These are phyloP conservation scores for Carduelis carduelis DNA, from an alignment of 2,797 vertebrate genomes.

Conservation along the genomic window DNA sequence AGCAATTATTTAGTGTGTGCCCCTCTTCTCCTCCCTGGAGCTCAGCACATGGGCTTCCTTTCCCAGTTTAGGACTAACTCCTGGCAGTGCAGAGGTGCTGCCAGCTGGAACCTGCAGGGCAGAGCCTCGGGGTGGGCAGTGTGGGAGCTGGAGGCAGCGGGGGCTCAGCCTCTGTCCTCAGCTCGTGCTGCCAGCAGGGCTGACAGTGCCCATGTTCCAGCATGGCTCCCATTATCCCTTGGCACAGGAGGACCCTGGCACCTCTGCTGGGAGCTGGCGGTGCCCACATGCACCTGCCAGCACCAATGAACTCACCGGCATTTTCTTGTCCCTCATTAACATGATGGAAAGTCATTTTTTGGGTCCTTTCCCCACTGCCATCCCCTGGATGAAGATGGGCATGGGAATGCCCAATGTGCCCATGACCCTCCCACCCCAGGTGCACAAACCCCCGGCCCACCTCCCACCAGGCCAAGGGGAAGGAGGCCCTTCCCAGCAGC, in stretches of 20 bases:
- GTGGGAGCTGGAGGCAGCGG: neutral
- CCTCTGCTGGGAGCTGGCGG: neutral
- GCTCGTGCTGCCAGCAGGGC: accelerated
- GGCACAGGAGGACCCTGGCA: neutral
- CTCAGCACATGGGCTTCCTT: neutral
- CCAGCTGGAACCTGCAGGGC: neutral
- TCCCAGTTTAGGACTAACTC: neutral
- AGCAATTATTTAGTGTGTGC: accelerated
- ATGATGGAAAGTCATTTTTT: neutral
- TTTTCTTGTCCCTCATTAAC: neutral
- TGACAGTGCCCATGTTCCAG: accelerated
- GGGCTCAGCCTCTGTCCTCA: neutral
- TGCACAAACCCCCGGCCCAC: neutral
- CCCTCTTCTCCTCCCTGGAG: neutral
- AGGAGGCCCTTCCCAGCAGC: neutral
- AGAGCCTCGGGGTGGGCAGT: neutral
- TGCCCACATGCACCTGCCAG: neutral
- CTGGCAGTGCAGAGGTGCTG: neutral
- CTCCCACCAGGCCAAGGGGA: neutral
- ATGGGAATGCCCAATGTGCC: neutral
- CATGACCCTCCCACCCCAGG: neutral
- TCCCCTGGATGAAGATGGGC: neutral
- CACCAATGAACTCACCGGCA: neutral
- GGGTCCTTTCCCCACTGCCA: neutral
- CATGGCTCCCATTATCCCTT: neutral